Conservation (phyloP, 2,113 vertebrate species). For the Malaclemys terrapin region DNA sequence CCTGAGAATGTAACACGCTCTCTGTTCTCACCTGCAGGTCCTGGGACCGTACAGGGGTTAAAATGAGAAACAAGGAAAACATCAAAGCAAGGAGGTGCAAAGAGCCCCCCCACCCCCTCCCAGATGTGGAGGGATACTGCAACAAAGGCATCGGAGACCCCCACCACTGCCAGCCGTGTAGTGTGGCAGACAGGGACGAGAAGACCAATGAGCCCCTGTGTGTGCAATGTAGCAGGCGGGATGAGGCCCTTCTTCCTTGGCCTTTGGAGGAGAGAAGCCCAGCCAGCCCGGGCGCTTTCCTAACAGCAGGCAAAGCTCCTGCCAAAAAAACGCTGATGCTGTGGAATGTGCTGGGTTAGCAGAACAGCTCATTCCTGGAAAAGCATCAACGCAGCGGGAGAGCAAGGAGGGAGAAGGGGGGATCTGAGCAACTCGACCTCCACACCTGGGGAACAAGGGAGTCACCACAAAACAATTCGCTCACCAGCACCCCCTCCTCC, state of each 20-base stretch:
- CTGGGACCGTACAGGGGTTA: background rate
- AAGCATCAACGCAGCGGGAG: constrained; percentile 74
- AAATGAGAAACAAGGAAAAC: accelerated
- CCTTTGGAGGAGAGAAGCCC: constrained; percentile 43
- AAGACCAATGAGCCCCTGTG: background rate
- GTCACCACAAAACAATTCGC: background rate
- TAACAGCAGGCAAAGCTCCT: constrained; percentile 47
- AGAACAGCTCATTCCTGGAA: constrained; percentile 78
- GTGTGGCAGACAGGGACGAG: background rate
- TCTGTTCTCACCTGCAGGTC: background rate
- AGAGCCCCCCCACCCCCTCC: background rate
- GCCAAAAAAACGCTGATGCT: constrained; percentile 72
- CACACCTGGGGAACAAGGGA: constrained; percentile 48
- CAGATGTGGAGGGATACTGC: background rate
- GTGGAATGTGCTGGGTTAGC: constrained; percentile 78
- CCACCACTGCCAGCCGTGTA: background rate
- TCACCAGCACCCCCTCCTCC: constrained; percentile 21
- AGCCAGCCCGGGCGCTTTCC: constrained; percentile 58
- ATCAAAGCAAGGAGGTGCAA: background rate
- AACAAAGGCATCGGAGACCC: background rate
- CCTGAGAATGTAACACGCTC: background rate
- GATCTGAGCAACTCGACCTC: constrained; percentile 25
- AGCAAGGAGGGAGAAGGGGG: constrained; percentile 36
- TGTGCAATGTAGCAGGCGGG: background rate
- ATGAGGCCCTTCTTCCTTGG: constrained; percentile 52